Evolutionary conservation across 2,888 invertebrate genomes (phyloP).

Genomic region (Mesodorylaimus sp.): DNA sequence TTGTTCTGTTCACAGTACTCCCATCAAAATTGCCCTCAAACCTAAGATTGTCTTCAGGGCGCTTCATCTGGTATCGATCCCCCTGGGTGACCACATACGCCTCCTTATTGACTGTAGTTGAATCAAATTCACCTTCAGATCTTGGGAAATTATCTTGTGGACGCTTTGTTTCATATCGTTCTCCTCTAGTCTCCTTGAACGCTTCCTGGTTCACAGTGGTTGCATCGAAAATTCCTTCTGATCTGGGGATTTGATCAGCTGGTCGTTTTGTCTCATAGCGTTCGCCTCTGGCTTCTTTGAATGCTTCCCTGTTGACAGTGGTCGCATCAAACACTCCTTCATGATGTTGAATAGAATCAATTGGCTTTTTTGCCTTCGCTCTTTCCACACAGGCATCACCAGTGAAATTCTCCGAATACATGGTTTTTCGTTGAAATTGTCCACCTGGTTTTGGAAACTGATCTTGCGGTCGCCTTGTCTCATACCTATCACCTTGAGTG

Average conservation of each 20-base stretch:
- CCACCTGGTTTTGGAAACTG: not conserved
- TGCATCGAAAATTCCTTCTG: not conserved
- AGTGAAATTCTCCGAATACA: not conserved
- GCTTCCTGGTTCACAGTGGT: not conserved
- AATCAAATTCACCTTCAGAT: no score
- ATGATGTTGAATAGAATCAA: not conserved
- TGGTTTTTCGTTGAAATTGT: not conserved
- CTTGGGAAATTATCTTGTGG: not conserved
- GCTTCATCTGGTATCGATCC: no score
- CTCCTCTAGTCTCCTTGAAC: not conserved
- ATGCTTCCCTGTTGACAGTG: not conserved
- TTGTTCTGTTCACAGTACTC: not conserved
- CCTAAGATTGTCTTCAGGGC: no score
- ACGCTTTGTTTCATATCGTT: not conserved
- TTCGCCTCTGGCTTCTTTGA: not conserved
- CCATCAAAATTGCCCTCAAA: not conserved
- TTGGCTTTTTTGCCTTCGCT: not conserved
- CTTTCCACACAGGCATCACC: not conserved
- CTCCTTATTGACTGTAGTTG: not conserved
- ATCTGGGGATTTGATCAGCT: not conserved
- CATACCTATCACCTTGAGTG: not conserved
- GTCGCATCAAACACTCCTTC: not conserved
- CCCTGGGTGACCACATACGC: no score
- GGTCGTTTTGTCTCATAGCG: not conserved
- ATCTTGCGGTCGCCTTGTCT: not conserved